Evolutionary conservation across 2,113 vertebrate species (phyloP), one percentile per base, ranked within the genome.

Genomic region (Hemichromis elongatus): DNA sequence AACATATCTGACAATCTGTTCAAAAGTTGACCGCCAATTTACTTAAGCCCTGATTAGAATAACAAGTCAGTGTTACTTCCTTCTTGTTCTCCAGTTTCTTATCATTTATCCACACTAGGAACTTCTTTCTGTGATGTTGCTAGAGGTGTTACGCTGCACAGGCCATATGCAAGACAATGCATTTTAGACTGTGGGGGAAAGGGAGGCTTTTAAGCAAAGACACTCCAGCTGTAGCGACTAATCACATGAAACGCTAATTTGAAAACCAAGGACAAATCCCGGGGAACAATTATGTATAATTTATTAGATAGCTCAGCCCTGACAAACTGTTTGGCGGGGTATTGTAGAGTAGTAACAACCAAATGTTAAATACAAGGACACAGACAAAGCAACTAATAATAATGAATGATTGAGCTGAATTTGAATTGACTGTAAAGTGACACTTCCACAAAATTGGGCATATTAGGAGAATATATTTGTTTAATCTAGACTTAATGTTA

Each of bases 191-290:
- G 68, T 50, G 18, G 26, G 55, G 33, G 12, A 80, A 66, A n/a
- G 18, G 33, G 30, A 73, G 18, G 55, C 59, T 83, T 86, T 81
- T 28, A 24, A 52, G 54, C 16, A 61, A 80, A 86, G 75, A 63
- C 53, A 33, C 2, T 45, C 57, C 42, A 78, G 84, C 78, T 73
- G 59, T 53, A 79, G 54, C 84, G 21, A 83, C 82, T 80, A 80
- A 89, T 91, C 68, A 81, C 85, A 83, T 9, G 33, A 77, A 55
- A 55, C 2, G 42, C 77, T 84, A 86, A 86, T 83, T 86, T 84
- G 81, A 80, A 83, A 89, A 82, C 21, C 77, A 84, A 89, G 84
- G 86, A 87, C 87, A 84, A 88, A 90, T 9, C 78, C 61, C 59
- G 30, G 42, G 55, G 79, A 82, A 57, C 55, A 84, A 90, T 91